phyloP scores from a whole-genome alignment of 1,140 invertebrate species.

The Diachasma alloeum region DNA sequence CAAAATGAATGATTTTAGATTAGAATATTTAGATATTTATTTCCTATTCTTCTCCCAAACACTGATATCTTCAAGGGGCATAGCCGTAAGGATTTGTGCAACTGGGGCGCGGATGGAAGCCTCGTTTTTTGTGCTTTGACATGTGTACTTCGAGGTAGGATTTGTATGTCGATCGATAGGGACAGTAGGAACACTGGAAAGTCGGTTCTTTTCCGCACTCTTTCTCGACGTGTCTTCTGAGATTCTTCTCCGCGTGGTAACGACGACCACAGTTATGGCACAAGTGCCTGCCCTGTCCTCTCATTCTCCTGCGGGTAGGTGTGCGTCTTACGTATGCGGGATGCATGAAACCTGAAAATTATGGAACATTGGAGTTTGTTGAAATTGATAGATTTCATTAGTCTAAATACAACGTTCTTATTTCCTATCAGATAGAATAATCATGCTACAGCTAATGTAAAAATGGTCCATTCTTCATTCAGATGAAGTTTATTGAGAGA shows the following conservation, averaged over 20 bases:
- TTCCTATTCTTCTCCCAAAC: too few species aligned
- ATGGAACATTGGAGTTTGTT: background rate
- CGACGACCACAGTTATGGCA: slow-evolving; percentile 58
- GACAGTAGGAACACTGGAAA: slow-evolving; percentile 68
- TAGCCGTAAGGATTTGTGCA: slow-evolving; percentile 5
- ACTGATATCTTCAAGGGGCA: background rate
- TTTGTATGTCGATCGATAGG: slow-evolving; percentile 61
- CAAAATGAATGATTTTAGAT: too few species aligned
- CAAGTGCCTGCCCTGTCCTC: slow-evolving; percentile 53
- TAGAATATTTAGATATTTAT: too few species aligned
- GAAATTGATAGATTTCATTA: background rate
- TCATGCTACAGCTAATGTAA: background rate
- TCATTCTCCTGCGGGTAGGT: slow-evolving; percentile 39
- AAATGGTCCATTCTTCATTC: background rate
- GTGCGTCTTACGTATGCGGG: slow-evolving; percentile 2
- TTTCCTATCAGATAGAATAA: background rate
- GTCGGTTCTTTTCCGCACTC: slow-evolving; percentile 71
- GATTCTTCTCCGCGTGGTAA: slow-evolving; percentile 59
- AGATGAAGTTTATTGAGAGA: too few species aligned
- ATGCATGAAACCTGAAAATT: slow-evolving; percentile 43
- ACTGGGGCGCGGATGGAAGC: background rate
- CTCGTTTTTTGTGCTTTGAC: slow-evolving; percentile 43
- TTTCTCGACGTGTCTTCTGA: slow-evolving; percentile 55
- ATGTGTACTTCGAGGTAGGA: slow-evolving; percentile 63
- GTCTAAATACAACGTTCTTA: background rate